Evolutionary conservation across 1,140 invertebrate genomes (phyloP).

Genomic region (Brachionus calyciflorus): DNA sequence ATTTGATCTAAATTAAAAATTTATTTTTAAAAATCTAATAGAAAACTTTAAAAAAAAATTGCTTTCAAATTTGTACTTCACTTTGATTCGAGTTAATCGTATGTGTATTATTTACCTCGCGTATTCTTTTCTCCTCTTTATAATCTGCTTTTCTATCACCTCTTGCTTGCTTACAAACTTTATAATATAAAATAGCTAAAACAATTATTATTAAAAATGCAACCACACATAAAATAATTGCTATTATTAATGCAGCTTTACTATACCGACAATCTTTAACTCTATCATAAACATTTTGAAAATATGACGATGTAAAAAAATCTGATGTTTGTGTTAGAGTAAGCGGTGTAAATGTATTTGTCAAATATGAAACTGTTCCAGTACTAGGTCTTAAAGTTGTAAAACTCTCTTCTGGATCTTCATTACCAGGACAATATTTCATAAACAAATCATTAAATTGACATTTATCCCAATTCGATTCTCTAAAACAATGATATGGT

Average conservation of each 20-base stretch:
- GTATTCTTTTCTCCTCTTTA: neutral
- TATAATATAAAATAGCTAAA: slow-evolving; percentile 19
- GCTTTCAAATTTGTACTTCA: too few relatives aligned
- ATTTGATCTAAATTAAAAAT: too few relatives aligned
- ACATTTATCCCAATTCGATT: slow-evolving; percentile 26
- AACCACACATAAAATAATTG: slow-evolving; percentile 1
- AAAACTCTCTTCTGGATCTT: neutral
- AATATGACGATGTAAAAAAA: neutral
- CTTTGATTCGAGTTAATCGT: neutral
- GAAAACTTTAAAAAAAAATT: too few relatives aligned
- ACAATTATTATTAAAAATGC: neutral
- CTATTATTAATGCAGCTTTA: neutral
- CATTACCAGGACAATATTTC: slow-evolving; percentile 2
- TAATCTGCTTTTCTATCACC: neutral
- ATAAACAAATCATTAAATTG: slow-evolving; percentile 9
- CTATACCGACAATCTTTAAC: neutral
- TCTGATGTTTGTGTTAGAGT: neutral
- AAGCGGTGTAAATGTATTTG: neutral
- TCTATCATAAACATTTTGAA: neutral
- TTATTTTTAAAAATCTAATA: too few relatives aligned
- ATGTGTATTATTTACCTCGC: neutral
- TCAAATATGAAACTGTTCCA: neutral
- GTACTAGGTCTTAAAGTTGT: slow-evolving; percentile 10
- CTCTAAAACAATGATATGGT: slow-evolving; percentile 7
- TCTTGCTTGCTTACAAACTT: neutral